Base-by-base conservation (phyloP, 2,797 vertebrate species). In the Scolopax bukidnonensis region DNA sequence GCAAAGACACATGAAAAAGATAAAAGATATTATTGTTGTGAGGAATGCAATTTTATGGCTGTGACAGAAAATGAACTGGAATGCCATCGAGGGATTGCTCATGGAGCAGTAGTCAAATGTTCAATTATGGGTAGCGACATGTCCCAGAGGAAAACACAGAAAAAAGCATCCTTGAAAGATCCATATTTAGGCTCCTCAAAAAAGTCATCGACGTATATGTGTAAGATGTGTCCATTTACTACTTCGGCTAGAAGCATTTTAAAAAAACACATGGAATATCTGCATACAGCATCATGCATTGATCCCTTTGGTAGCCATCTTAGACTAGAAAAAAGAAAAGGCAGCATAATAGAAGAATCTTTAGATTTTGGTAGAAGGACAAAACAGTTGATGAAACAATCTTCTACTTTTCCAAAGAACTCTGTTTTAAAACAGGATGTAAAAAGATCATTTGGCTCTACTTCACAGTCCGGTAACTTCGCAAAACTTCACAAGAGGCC, bases 1-100 rank as follows among this genome's bases (percentile, higher is more conserved):
- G 98, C 98, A 94, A 98, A 98, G 97, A 98, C 98, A 28, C 98
- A 98, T 45, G 98, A 99, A 94, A 99, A 98, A 97, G 98, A 99
- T 94, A 99, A 98, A 96, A 98, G 98, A 93, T 98, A 98, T 68
- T 98, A 98, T 89, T 98, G 98, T 95, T 99, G 98, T 91, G 98
- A 99, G 84, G 98, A 99, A 90, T 99, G 98, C 96, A 98, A 98
- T 98, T 98, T 98, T 92, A 98, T 98, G 97, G 98, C 98, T 56
- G 98, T 98, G 92, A 98, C 98, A n/a, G 98, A 98, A 97, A 98
- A 97, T 89, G 98, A 99, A 83, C 97, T 99, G 97, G 98, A 98
- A 97, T 98, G 98, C 88, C 99, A 99, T 95, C 97, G 98, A 93
- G 98, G 98, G 64, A 97, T 98, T 4, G 97, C 98, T 97, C 98